These are phyloP conservation scores for Gymnothorax javanicus DNA, from an alignment of 2,797 vertebrate genomes.

Conservation along the genomic window DNA sequence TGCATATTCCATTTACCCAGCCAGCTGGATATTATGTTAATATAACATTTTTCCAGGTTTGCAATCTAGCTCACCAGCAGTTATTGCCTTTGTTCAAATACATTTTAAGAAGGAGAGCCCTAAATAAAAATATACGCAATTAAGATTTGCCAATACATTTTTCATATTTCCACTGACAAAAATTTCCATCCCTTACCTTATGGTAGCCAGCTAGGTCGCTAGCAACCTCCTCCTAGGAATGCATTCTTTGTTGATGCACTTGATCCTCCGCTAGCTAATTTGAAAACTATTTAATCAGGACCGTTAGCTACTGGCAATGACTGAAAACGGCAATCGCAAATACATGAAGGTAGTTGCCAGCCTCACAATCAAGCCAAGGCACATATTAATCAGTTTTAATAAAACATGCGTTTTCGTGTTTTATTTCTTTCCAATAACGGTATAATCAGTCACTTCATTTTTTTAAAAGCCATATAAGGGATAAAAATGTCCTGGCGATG, in stretches of 20 bases:
- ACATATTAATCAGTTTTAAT: slow-evolving; percentile 18
- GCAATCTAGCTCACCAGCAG: not conserved
- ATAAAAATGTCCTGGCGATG: slow-evolving; percentile 39
- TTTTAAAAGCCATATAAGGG: slow-evolving; percentile 45
- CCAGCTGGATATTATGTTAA: not conserved
- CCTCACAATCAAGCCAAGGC: slow-evolving; percentile 16
- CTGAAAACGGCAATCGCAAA: not conserved
- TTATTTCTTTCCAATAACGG: slow-evolving; percentile 48
- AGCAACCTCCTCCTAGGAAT: slow-evolving; percentile 30
- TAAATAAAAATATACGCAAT: slow-evolving; percentile 1
- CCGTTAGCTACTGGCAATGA: not conserved
- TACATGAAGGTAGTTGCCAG: slow-evolving; percentile 17
- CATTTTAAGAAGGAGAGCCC: not conserved
- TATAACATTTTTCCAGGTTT: not conserved
- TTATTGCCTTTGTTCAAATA: not conserved
- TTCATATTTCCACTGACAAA: not conserved
- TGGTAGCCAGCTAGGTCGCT: slow-evolving; percentile 6
- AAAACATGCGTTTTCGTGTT: slow-evolving; percentile 29
- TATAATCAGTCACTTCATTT: slow-evolving; percentile 46
- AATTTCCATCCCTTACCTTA: slow-evolving; percentile 30
- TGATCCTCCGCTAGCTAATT: slow-evolving; percentile 36
- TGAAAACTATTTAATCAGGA: slow-evolving; percentile 23
- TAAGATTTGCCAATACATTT: not conserved
- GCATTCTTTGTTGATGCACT: slow-evolving; percentile 56
- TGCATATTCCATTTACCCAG: not conserved